Conservation (phyloP, 2,888 invertebrate genomes). For the Frankliniella intonsa region DNA sequence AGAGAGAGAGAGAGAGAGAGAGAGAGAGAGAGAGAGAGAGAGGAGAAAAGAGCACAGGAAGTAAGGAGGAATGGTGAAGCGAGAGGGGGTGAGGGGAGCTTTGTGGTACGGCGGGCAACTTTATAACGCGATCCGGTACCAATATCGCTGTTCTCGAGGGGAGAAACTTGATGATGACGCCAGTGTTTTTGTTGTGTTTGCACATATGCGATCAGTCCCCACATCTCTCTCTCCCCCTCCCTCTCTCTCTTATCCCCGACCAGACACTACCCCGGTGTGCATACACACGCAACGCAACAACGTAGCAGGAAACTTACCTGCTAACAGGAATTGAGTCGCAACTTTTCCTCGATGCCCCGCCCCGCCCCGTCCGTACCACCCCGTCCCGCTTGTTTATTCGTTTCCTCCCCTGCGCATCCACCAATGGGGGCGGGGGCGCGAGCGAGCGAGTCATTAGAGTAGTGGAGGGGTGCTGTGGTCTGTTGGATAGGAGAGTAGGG, state of each 20-base stretch:
- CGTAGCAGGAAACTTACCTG: too few species aligned
- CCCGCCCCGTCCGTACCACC: not conserved
- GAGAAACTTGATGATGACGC: not conserved
- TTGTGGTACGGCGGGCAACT: not conserved
- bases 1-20: not conserved
- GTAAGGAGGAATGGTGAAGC: too few species aligned
- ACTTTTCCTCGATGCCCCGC: not conserved
- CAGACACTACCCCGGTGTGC: too few species aligned
- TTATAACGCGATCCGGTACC: not conserved
- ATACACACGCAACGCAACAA: too few species aligned
- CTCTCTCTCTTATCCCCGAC: not conserved
- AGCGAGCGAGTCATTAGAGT: too few species aligned
- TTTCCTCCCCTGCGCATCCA: not conserved
- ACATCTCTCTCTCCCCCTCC: not conserved
- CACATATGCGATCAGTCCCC: not conserved
- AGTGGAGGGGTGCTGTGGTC: too few species aligned
- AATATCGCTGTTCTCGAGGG: not conserved
- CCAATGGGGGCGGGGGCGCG: not conserved
- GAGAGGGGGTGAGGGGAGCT: not conserved
- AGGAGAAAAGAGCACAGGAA: not conserved
- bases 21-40: not conserved
- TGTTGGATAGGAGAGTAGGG: too few species aligned
- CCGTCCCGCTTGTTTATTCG: not conserved
- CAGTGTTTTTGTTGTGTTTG: not conserved
- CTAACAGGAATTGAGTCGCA: too few species aligned